Percentiles rank a stretch among this genome's conserved stretches.
phyloP scores from a whole-genome alignment of 2,797 vertebrate species.

The Tinamus major region DNA sequence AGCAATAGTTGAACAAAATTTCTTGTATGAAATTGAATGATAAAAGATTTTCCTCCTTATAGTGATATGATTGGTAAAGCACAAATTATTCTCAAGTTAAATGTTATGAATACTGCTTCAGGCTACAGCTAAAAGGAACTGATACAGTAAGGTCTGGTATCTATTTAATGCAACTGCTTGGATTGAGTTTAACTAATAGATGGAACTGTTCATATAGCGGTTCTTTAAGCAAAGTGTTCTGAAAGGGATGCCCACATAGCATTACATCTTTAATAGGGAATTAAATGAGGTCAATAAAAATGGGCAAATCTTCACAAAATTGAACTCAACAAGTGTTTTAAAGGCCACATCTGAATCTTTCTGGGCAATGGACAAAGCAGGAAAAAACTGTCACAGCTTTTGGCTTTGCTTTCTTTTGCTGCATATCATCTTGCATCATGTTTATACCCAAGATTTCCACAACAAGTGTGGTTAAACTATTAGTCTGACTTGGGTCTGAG shows the following conservation, averaged over 20 bases:
- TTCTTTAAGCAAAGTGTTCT: background rate
- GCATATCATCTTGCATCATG: no score
- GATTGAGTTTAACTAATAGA: conserved; percentile 18
- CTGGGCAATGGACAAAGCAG: background rate
- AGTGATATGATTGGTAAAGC: background rate
- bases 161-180: conserved; percentile 11
- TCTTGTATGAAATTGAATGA: background rate
- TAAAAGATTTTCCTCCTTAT: background rate
- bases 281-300: background rate
- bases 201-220: background rate
- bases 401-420: background rate
- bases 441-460: background rate
- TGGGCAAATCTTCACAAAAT: background rate
- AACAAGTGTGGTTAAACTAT: no score
- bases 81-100: background rate
- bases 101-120: background rate
- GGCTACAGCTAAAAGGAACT: background rate
- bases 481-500: no score
- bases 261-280: background rate
- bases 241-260: background rate
- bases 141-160: background rate
- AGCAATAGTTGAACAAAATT: background rate
- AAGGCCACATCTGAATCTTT: background rate
- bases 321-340: background rate
- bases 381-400: background rate